Evolutionary conservation across 2,113 vertebrate genomes (phyloP), one percentile per base, ranked within the genome.

Genomic region (Ciconia maguari): DNA sequence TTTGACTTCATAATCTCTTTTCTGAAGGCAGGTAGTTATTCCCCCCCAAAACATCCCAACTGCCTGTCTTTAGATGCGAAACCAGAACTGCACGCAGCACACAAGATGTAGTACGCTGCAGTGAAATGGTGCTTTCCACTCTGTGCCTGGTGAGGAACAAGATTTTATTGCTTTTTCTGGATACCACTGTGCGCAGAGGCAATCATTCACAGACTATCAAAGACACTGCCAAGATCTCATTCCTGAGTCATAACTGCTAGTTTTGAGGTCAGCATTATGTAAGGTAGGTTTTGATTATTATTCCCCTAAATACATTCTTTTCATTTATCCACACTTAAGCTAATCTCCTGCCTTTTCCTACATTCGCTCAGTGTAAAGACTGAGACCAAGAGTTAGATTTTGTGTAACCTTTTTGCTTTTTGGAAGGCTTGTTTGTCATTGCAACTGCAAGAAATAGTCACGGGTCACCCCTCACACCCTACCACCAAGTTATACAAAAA

Each of bases 81-180:
- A 42, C 20, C 42, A 84, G 65, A 57, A 49, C 42, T 18, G 49
- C 25, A 36, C 2, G 1, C 30, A 77, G 48, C 27, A 25, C 13
- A 16, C 16, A 42, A 22, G 21, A 51, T 13, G 21, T 8, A 30
- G 34, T 2, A 32, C 0, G 2, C 36, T 44, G 30, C 2, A 5
- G 42, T 16, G 42, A 42, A 68, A 49, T 13, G 16, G 42, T 48
- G 11, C 42, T 64, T 71, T 71, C 58, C 42, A 11, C 30, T 44
- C 58, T 71, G 49, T 26, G 24, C 14, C n/a, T 64, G n/a, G 30
- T 18, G 42, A 41, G n/a, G 41, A 41, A 62, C 30, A 52, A 44
- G 44, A 55, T 48, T 46, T 41, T 48, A 57, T 16, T 46, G 48
- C 12, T 61, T 70, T 70, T 78, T 70, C 48, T 48, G 57, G 19